Conservation (phyloP, 1,140 invertebrate species). For the Zaprionus africanus region DNA sequence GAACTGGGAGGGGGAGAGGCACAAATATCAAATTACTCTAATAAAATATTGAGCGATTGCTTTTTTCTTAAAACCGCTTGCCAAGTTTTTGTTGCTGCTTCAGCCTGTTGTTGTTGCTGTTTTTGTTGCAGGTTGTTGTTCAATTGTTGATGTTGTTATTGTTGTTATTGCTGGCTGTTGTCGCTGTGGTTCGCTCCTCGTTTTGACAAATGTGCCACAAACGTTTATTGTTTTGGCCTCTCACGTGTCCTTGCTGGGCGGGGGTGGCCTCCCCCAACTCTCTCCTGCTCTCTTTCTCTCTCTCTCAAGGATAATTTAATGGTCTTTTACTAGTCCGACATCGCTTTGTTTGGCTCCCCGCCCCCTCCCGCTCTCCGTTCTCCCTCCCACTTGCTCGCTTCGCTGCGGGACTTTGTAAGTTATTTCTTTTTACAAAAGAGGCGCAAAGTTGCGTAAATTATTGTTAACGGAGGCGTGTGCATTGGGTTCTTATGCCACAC, state of each 20-base stretch:
- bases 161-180: neutral
- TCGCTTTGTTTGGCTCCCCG: slow-evolving; percentile 34
- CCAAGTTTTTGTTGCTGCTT: slow-evolving; percentile 14
- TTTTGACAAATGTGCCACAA: slow-evolving; percentile 76
- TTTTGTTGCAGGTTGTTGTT: slow-evolving; percentile 44
- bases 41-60: slow-evolving; percentile 80
- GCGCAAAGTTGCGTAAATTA: slow-evolving; percentile 82
- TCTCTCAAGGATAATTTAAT: slow-evolving; percentile 63
- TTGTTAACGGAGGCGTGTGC: slow-evolving; percentile 78
- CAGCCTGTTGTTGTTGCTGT: slow-evolving; percentile 26
- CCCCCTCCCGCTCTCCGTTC: neutral
- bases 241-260: slow-evolving; percentile 26
- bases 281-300: slow-evolving; percentile 7
- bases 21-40: slow-evolving; percentile 76
- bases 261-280: slow-evolving; percentile 3
- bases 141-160: slow-evolving; percentile 1
- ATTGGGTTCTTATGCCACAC: slow-evolving; percentile 35
- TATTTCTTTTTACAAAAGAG: slow-evolving; percentile 80
- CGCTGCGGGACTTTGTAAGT: slow-evolving; percentile 69
- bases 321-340: slow-evolving; percentile 69
- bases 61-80: slow-evolving; percentile 39
- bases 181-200: slow-evolving; percentile 23
- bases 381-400: neutral
- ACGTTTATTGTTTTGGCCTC: slow-evolving; percentile 68
- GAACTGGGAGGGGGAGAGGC: slow-evolving; percentile 15